Evolutionary conservation across 2,888 invertebrate genomes (phyloP), one percentile per base, ranked within the genome.

Genomic region (Anaspis maculata): DNA sequence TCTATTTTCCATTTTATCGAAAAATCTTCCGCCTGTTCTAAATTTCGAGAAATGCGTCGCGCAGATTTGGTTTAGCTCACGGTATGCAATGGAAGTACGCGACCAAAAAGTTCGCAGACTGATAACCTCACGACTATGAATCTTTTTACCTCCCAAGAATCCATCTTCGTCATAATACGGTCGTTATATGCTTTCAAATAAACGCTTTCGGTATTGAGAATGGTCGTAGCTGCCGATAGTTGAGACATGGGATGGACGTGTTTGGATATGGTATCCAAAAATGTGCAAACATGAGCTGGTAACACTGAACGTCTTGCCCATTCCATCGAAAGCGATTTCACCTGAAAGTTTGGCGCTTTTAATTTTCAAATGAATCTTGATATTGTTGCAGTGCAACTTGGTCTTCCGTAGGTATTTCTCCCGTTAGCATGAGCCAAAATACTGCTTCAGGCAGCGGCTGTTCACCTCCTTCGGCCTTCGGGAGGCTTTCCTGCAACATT

Each of bases 181-280:
- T n/a, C n/a, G n/a, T n/a, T n/a, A n/a, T n/a, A n/a, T n/a, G n/a
- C n/a, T n/a, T n/a, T n/a, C n/a, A n/a, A n/a, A n/a, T n/a, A n/a
- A n/a, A n/a, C n/a, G 56, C 88, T 89, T 68, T 92, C 92, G 57
- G 82, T 83, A 70, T 90, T 91, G 44, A 91, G 74, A 4, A 87
- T 83, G 13, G 89, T 88, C 48, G 90, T 79, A 12, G 92, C 92
- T 2, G 89, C 84, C 22, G 83, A 80, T 64, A 94, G 83, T 67
- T 94, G 92, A 0, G 88, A 79, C 92, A 94, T 94, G 1, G 92
- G 92, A 61, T 94, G 92, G 36, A 94, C 70, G 54, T 77, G 76
- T 55, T 74, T 74, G 9, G 92, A 92, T 68, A 92, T 81, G 66
- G 86, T 86, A 71, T 90, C 89, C 51, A 94, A 69, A 74, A 92